Evolutionary conservation across 53 echinoderm and acorn worm species (phyloP).

Genomic region (Crossaster papposus): DNA sequence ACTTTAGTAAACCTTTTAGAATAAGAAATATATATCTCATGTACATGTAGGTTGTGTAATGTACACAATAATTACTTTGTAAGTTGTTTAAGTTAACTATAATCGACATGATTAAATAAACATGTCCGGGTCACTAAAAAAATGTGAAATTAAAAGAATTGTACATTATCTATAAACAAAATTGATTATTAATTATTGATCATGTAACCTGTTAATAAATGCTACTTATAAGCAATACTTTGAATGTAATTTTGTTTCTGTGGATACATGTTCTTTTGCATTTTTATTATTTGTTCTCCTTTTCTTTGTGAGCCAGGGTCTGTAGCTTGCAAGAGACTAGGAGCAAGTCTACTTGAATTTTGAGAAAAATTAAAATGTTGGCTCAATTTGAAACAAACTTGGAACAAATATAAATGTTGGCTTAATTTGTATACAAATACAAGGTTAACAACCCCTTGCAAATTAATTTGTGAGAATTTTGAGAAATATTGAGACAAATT

Average conservation of each 20-base stretch:
- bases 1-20: slow-evolving; percentile 5
- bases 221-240: slow-evolving; percentile 57
- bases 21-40: slow-evolving; percentile 2
- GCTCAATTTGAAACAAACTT: too few species aligned
- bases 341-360: too few species aligned
- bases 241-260: not conserved
- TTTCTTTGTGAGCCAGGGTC: too few species aligned
- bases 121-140: not conserved
- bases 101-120: not conserved
- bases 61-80: slow-evolving; percentile 41
- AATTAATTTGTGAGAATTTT: too few species aligned
- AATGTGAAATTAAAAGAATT: not conserved
- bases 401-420: too few species aligned
- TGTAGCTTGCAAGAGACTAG: too few species aligned
- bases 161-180: slow-evolving; percentile 6
- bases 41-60: slow-evolving; percentile 17
- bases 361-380: too few species aligned
- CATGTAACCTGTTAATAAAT: slow-evolving; percentile 50
- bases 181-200: slow-evolving; percentile 8
- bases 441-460: too few species aligned
- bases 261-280: not conserved
- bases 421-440: too few species aligned
- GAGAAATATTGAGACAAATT: too few species aligned
- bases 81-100: not conserved
- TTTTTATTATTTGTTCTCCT: too few species aligned